A percentile compares a stretch with the other conserved stretches of the same genome.
phyloP scores from a whole-genome alignment of 2,797 vertebrate species.

The Tadarida brasiliensis region DNA sequence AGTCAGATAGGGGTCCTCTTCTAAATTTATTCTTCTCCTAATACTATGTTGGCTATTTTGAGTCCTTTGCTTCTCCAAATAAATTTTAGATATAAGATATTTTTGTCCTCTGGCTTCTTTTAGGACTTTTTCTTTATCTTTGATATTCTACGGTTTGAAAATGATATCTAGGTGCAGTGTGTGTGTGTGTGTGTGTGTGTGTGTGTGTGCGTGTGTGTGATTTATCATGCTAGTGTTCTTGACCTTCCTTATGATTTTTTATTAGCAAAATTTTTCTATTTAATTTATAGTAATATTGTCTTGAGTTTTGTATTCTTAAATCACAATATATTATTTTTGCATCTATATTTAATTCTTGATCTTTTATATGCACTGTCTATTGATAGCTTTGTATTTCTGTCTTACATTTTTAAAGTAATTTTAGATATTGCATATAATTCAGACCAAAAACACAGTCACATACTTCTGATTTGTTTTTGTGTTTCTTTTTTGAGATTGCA shows the following conservation, averaged over 20 bases:
- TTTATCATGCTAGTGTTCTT: neutral
- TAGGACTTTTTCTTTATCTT: neutral
- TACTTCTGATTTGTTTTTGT: constrained; percentile 74
- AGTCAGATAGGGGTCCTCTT: neutral
- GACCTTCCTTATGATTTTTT: neutral
- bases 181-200: neutral
- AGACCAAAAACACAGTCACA: neutral
- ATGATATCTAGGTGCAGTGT: neutral
- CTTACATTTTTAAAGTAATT: neutral
- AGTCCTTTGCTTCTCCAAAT: neutral
- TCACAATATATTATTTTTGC: neutral
- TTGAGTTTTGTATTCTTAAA: constrained; percentile 2
- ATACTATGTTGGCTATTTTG: neutral
- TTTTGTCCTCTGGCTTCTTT: neutral
- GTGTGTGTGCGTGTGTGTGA: neutral
- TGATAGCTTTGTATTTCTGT: neutral
- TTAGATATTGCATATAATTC: accelerated
- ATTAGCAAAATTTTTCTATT: neutral
- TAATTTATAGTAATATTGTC: neutral
- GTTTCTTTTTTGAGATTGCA: constrained; percentile 77
- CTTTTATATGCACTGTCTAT: neutral
- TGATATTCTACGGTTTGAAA: neutral
- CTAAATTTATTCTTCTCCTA: neutral
- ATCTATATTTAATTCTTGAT: neutral
- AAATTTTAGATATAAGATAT: neutral